Evolutionary conservation across 2,113 vertebrate species (phyloP).

Genomic region (Octodon degus): DNA sequence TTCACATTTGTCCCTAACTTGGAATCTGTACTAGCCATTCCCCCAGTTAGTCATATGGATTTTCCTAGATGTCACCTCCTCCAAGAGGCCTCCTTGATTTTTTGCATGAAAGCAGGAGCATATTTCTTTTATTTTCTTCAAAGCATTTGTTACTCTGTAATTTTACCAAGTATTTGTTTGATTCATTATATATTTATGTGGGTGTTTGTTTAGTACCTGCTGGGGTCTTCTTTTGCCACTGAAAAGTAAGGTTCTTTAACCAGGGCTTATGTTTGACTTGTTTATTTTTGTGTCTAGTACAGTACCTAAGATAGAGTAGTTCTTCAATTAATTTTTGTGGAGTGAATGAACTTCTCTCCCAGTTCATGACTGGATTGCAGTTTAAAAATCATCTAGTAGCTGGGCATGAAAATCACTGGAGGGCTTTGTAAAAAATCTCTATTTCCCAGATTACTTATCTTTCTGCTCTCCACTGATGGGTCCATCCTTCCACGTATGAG

Average conservation of each 20-base stretch:
- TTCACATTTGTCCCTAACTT: conserved; percentile 8
- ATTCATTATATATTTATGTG: not conserved
- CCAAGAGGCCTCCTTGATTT: not conserved
- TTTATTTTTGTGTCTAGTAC: not conserved
- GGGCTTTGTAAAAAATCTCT: not conserved
- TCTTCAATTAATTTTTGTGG: not conserved
- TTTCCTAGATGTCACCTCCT: not conserved
- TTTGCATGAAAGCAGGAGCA: not conserved
- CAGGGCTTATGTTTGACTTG: not conserved
- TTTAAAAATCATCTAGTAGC: not conserved
- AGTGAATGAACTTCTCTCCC: not conserved
- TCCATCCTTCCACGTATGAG: not conserved
- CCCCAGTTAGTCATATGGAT: not conserved
- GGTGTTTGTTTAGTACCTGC: not conserved
- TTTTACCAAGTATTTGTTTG: not conserved
- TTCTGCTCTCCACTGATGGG: not conserved
- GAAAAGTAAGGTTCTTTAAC: not conserved
- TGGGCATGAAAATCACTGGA: conserved; percentile 4
- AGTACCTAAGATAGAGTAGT: not conserved
- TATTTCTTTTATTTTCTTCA: conserved; percentile 35
- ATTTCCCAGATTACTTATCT: not conserved
- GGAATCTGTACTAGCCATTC: conserved; percentile 23
- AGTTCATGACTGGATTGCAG: not conserved
- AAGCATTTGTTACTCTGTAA: conserved; percentile 12
- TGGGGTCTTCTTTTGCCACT: not conserved